Conservation (phyloP, 2,888 invertebrate species). For the Siphonodentalium dalli region DNA sequence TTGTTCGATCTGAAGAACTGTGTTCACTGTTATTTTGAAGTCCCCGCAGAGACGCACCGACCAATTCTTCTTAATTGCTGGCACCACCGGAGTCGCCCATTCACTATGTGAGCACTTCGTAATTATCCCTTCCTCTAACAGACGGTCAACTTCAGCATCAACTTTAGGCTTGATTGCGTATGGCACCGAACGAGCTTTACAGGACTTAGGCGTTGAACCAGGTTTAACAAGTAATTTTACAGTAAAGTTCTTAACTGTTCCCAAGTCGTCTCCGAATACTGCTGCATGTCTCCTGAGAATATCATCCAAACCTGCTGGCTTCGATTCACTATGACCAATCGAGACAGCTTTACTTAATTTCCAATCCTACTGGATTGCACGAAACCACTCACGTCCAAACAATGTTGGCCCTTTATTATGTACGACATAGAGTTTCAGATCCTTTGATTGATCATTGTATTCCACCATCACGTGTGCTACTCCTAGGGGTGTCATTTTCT, state of each 20-base stretch:
- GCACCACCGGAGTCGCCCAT: constrained; percentile 30
- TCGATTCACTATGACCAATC: neutral
- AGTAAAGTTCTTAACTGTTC: constrained; percentile 3
- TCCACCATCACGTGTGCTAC: constrained; percentile 4
- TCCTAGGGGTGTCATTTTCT: constrained; percentile 3
- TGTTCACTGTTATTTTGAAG: constrained; percentile 33
- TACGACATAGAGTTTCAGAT: constrained; percentile 6
- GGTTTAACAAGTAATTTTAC: neutral
- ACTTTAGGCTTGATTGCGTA: constrained; percentile 16
- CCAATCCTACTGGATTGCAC: constrained; percentile 3
- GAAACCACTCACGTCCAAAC: constrained; percentile 10
- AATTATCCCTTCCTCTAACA: constrained; percentile 8
- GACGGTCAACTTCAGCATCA: constrained; percentile 9
- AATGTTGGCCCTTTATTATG: constrained; percentile 1
- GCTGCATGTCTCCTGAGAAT: neutral
- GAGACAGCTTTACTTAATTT: constrained; percentile 5
- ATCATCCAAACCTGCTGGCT: neutral
- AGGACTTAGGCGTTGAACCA: constrained; percentile 17
- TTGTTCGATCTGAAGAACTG: constrained; percentile 37
- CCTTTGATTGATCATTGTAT: constrained; percentile 4
- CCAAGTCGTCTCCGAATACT: neutral
- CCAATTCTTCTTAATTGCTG: constrained; percentile 18
- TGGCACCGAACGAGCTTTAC: constrained; percentile 28
- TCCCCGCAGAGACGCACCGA: constrained; percentile 32
- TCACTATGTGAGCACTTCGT: constrained; percentile 10